Base-by-base conservation (phyloP, 2,113 vertebrate species). In the Pomatostomus ruficeps region DNA sequence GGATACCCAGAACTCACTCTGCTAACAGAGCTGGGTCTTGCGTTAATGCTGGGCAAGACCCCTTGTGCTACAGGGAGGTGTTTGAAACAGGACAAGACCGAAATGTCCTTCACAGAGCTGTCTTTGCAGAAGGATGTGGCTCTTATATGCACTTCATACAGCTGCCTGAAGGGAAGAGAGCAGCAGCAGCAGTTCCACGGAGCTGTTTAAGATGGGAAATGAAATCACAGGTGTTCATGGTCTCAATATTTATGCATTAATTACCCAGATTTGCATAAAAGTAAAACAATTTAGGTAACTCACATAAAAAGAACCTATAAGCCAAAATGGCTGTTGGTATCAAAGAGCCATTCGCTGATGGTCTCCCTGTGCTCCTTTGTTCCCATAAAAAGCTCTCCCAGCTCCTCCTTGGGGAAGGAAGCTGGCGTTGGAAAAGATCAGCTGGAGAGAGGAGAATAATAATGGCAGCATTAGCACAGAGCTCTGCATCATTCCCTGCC, bases 381-480 rank as follows among this genome's bases (percentile, higher is more conserved):
- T 81, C 28, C 73, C 48, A 46, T 92, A 65, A 68, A 92, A 92
- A 94, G 91, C 78, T 67, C 70, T 51, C 22, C 48, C 0, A 0
- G 45, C 71, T 90, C 57, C 70, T 96, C 89, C 93, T 74, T 66
- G 63, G 89, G 93, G 89, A 89, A 83, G 81, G 78, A 70, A 73
- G 48, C 67, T 77, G 82, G 76, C 8, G 2, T 83, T 7, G 0
- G 88, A 94, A 86, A 84, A 68, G 71, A 77, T 71, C 23, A 57
- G 94, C 72, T 93, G 21, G 86, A 63, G 72, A 79, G 63, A 83
- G 91, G 78, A 92, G 93, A 95, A 96, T 91, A 88, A 89, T 91
- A 91, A 94, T 80, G 85, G 85, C 85, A 96, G 75, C 78, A 85
- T 93, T 96, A 95, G 82, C 93, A 95, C 79, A 77, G 71, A 84